Conservation (phyloP, 2,797 vertebrate species). For the Aythya fuligula region DNA sequence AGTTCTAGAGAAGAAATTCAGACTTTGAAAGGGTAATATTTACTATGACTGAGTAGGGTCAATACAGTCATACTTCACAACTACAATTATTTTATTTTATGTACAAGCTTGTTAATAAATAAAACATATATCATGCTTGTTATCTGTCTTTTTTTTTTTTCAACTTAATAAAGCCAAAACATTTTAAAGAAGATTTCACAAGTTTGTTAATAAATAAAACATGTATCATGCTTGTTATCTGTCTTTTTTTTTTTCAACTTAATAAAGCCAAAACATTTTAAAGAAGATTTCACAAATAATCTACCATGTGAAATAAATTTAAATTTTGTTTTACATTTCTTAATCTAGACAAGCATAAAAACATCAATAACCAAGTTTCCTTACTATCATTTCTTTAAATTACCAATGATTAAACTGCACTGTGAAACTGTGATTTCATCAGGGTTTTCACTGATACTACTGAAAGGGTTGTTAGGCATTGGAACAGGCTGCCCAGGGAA, state of each 20-base stretch:
- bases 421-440: neutral
- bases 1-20: conserved; percentile 24
- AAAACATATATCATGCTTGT: conserved; percentile 30
- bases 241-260: neutral
- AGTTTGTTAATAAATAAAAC: conserved; percentile 23
- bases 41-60: conserved; percentile 40
- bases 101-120: neutral
- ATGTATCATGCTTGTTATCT: conserved; percentile 26
- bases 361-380: conserved; percentile 21
- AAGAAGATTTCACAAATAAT: conserved; percentile 33
- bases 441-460: neutral
- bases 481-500: too few relatives aligned
- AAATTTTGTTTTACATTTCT: conserved; percentile 59
- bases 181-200: neutral
- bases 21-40: conserved; percentile 21
- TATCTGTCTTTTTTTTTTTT: neutral
- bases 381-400: neutral
- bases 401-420: neutral
- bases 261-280: conserved; percentile 13
- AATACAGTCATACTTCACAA: conserved; percentile 14
- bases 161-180: conserved; percentile 11
- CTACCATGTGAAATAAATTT: conserved; percentile 18
- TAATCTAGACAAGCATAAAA: conserved; percentile 27
- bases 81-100: neutral
- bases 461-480: too few relatives aligned